Percentiles rank a stretch among this genome's conserved stretches.
phyloP scores from a whole-genome alignment of 2,888 invertebrate genomes.

The Ichneumoninae sp. region DNA sequence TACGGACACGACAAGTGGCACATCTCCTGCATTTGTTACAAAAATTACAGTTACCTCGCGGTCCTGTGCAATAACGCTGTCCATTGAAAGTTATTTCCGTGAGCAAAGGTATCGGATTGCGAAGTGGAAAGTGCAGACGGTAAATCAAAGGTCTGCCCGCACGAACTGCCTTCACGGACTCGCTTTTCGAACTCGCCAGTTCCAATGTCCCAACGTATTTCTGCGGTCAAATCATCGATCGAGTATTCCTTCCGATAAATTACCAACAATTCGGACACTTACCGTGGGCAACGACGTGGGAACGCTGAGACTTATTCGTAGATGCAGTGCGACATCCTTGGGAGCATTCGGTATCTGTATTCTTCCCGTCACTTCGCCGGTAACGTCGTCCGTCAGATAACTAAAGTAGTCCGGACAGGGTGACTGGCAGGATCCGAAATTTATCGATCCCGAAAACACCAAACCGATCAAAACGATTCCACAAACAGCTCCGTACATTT shows the following conservation, averaged over 20 bases:
- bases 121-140: conserved; percentile 78
- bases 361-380: conserved; percentile 73
- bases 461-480: conserved; percentile 53
- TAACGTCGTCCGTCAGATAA: conserved; percentile 71
- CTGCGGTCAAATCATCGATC: conserved; percentile 66
- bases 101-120: conserved; percentile 77
- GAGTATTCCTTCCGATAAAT: background rate
- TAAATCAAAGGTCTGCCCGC: conserved; percentile 77
- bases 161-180: conserved; percentile 74
- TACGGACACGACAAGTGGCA: too few species aligned
- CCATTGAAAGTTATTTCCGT: conserved; percentile 77
- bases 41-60: conserved; percentile 69
- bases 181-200: conserved; percentile 74
- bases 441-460: conserved; percentile 29
- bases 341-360: conserved; percentile 75
- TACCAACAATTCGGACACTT: conserved; percentile 14
- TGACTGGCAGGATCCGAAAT: conserved; percentile 62
- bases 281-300: conserved; percentile 75
- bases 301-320: conserved; percentile 74
- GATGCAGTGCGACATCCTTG: conserved; percentile 70
- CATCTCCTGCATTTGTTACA: too few species aligned
- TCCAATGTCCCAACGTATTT: conserved; percentile 79
- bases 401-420: conserved; percentile 77
- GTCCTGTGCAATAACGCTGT: conserved; percentile 75
- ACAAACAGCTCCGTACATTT: conserved; percentile 48